Conservation (phyloP, 2,113 vertebrate species). For the Pluvialis apricaria region DNA sequence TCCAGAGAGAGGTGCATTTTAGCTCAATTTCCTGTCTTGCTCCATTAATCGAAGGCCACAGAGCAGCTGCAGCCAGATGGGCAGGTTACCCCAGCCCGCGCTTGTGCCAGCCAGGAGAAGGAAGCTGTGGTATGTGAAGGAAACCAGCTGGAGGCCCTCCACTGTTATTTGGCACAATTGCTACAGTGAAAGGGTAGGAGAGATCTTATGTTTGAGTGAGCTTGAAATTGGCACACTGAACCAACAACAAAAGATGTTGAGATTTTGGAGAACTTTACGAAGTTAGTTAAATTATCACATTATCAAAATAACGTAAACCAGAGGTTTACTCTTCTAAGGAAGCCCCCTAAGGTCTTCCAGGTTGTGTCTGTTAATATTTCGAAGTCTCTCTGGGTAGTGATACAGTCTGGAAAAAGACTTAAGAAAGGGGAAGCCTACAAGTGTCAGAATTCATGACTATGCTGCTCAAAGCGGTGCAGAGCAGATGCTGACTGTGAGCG, state of each 20-base stretch:
- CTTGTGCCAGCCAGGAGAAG: background rate
- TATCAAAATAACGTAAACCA: background rate
- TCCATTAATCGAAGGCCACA: background rate
- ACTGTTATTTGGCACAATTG: background rate
- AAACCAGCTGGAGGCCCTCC: background rate
- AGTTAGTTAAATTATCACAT: background rate
- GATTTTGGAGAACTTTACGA: background rate
- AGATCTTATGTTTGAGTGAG: background rate
- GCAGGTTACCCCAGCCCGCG: background rate
- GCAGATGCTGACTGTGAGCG: background rate
- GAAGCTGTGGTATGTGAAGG: background rate
- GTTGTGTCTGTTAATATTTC: background rate
- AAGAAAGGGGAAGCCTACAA: background rate
- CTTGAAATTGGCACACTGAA: background rate
- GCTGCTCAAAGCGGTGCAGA: background rate
- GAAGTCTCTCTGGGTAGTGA: background rate
- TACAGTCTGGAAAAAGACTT: background rate
- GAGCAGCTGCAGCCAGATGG: background rate
- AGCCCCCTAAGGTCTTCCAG: background rate
- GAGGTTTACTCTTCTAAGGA: background rate
- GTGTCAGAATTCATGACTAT: background rate
- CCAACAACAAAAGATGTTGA: background rate
- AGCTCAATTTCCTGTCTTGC: background rate
- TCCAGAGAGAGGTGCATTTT: background rate
- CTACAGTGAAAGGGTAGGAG: background rate